These are phyloP conservation scores for Spilosoma lubricipeda DNA, from an alignment of 2,888 invertebrate species.

Conservation along the genomic window DNA sequence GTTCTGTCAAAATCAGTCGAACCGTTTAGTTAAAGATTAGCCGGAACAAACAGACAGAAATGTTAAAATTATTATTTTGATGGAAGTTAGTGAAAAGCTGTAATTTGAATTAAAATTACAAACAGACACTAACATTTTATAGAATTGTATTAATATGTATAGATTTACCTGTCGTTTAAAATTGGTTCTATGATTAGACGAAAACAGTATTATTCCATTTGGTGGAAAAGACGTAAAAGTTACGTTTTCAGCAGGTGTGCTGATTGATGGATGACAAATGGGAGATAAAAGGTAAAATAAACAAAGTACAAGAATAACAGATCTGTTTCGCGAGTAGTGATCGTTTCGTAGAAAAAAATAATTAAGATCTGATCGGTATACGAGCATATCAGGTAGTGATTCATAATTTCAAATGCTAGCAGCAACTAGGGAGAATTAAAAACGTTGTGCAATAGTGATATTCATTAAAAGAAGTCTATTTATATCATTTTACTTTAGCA, in stretches of 20 bases:
- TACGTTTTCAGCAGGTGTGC: constrained; percentile 37
- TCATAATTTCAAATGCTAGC: constrained; percentile 25
- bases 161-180: constrained; percentile 10
- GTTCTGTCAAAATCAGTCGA: no score
- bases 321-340: constrained; percentile 28
- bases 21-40: no score
- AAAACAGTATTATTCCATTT: constrained; percentile 16
- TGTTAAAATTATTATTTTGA: no score
- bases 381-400: constrained; percentile 26
- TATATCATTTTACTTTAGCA: neutral
- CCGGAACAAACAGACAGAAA: no score
- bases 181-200: constrained; percentile 24
- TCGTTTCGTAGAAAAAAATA: constrained; percentile 31
- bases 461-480: neutral
- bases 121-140: no score
- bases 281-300: constrained; percentile 36
- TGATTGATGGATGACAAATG: constrained; percentile 42
- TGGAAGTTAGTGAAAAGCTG: no score
- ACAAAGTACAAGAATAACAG: constrained; percentile 38
- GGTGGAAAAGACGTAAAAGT: constrained; percentile 29
- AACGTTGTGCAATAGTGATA: constrained; percentile 5
- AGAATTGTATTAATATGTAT: no score
- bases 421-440: constrained; percentile 14
- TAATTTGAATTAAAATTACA: no score
- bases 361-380: constrained; percentile 36